These are phyloP conservation scores for Cebuella pygmaea DNA, from an alignment of 2,797 vertebrate genomes.

Conservation along the genomic window DNA sequence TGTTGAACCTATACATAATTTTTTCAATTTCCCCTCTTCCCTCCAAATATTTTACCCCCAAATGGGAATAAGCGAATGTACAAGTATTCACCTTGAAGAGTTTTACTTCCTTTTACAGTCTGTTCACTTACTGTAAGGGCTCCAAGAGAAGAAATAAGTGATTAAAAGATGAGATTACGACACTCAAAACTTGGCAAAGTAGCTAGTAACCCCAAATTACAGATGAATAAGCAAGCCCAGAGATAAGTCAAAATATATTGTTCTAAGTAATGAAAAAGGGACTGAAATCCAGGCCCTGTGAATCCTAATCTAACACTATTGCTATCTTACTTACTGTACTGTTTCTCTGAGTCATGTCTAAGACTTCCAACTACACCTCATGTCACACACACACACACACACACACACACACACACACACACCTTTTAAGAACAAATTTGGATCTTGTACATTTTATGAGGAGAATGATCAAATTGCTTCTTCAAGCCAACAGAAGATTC, in stretches of 20 bases:
- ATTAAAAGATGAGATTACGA: not conserved
- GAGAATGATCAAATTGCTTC: not conserved
- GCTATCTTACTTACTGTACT: not conserved
- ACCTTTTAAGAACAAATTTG: not conserved
- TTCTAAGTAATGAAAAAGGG: not conserved
- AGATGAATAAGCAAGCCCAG: not conserved
- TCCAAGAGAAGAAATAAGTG: conserved; percentile 3
- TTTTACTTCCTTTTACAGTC: not conserved
- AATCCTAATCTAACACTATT: not conserved
- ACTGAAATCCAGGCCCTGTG: not conserved
- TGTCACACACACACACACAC: not conserved
- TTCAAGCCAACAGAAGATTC: not conserved
- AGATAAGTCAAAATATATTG: not conserved
- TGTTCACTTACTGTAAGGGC: not conserved
- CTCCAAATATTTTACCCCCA: not conserved
- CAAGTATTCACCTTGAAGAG: not conserved
- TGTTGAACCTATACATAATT: not conserved
- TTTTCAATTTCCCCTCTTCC: not conserved
- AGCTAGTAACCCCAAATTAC: not conserved
- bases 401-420: not conserved
- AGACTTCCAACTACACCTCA: not conserved
- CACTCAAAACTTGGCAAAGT: not conserved
- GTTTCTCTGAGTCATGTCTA: not conserved
- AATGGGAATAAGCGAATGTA: not conserved
- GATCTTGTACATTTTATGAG: not conserved